Percentiles rank a stretch among this genome's conserved stretches.
Evolutionary conservation across 2,888 invertebrate genomes (phyloP).

Genomic region (Molorchus minor): DNA sequence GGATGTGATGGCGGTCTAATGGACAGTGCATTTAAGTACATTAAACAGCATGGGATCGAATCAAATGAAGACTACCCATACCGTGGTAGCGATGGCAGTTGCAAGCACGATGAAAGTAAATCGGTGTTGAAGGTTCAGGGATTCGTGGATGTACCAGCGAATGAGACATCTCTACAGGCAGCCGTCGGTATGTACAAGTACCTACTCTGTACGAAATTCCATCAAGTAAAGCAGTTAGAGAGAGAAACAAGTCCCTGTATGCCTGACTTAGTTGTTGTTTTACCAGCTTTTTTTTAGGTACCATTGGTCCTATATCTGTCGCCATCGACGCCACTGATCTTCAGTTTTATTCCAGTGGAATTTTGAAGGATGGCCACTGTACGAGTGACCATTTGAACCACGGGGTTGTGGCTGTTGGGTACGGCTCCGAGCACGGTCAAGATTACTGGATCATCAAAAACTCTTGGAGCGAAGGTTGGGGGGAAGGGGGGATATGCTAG

Average conservation of each 20-base stretch:
- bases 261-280: no score
- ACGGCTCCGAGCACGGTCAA: not conserved
- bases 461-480: not conserved
- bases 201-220: no score
- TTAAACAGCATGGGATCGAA: slow-evolving; percentile 83
- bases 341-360: slow-evolving; percentile 34
- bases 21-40: slow-evolving; percentile 85
- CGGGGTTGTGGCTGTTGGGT: slow-evolving; percentile 74
- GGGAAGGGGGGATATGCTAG: slow-evolving; percentile 1
- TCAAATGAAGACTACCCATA: slow-evolving; percentile 89
- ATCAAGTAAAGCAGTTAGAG: no score
- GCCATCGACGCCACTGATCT: slow-evolving; percentile 29
- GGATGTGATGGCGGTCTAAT: slow-evolving; percentile 87
- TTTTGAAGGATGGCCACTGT: slow-evolving; percentile 75
- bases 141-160: not conserved
- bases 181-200: slow-evolving; percentile 14
- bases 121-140: not conserved
- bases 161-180: slow-evolving; percentile 2
- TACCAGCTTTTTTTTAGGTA: slow-evolving; percentile 24
- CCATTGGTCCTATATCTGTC: slow-evolving; percentile 35
- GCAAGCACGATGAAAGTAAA: slow-evolving; percentile 68
- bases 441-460: slow-evolving; percentile 7
- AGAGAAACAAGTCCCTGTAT: no score
- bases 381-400: slow-evolving; percentile 77
- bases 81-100: slow-evolving; percentile 76